phyloP scores from a whole-genome alignment of 2,888 invertebrate genomes.

The Glaucopsyche alexis region DNA sequence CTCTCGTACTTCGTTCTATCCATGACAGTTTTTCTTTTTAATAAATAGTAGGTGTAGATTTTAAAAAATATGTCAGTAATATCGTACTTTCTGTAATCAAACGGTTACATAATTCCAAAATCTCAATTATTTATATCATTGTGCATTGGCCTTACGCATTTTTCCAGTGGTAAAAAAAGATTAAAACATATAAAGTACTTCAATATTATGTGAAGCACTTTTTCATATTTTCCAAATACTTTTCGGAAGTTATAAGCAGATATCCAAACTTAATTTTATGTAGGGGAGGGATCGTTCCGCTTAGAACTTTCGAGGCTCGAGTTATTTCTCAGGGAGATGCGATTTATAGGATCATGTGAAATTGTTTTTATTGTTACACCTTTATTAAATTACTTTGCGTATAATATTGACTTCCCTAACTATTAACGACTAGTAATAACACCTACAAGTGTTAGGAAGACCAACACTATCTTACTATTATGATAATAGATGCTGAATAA shows the following conservation, averaged over 20 bases:
- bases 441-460: too few species aligned
- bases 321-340: slow-evolving; percentile 20
- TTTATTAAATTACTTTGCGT: not conserved
- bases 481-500: too few species aligned
- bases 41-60: too few species aligned
- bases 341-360: slow-evolving; percentile 19
- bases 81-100: too few species aligned
- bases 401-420: too few species aligned
- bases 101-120: too few species aligned
- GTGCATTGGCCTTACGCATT: too few species aligned
- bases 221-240: slow-evolving; percentile 20
- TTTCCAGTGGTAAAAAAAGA: too few species aligned
- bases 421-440: too few species aligned
- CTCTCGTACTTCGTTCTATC: not conserved
- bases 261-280: slow-evolving; percentile 25
- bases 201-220: not conserved
- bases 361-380: slow-evolving; percentile 16
- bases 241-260: slow-evolving; percentile 18
- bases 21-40: not conserved
- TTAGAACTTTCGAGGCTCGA: slow-evolving; percentile 5
- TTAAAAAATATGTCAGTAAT: too few species aligned
- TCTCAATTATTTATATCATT: too few species aligned
- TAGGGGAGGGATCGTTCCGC: slow-evolving; percentile 18
- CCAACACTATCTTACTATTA: too few species aligned
- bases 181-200: not conserved